Base-by-base conservation (phyloP, 2,888 invertebrate species). In the Calameuta pallipes region DNA sequence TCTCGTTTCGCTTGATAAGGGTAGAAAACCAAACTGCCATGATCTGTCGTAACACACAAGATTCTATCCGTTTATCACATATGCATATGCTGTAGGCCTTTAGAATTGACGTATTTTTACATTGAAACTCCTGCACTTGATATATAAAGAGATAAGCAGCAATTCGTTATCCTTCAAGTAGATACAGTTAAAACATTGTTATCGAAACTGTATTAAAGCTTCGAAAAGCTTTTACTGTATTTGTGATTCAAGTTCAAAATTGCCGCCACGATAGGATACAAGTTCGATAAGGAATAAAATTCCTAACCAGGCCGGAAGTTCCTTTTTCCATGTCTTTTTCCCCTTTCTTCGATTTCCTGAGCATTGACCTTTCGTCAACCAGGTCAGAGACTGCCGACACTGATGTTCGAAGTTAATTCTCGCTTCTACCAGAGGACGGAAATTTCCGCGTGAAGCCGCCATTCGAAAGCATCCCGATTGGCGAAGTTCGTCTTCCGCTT, bases 401-500 rank as follows among this genome's bases (percentile, higher is more conserved):
- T 56, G 56, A 23, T 23, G 9, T 23, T 23, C 56, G 2, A 23
- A 56, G 56, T 56, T 15, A 56, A 56, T 56, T 56, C 56, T 6
- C 23, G 56, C 56, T 23, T 56, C 56, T 23, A 9, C 9, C 23
- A 56, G 56, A 56, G 56, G 30, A 35, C 31, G 71, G 34, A 71
- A 71, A 71, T 33, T 71, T 71, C 30, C 71, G 71, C 31, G 71
- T 23, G 11, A 71, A 71, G 13, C 15, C 30, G 71, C 12, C 30
- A 33, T 56, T 56, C n/a, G 75, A 30, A 70, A 75, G 70, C 33
- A 37, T 34, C 11, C 33, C 30, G 75, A 71, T 71, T 41, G 73
- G 70, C 56, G 75, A 82, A 83, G 81, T 84, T 84, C 80, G 78
- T 77, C 81, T 82, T 82, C 81, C 81, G 84, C 73, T 31, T 76